phyloP scores from a whole-genome alignment of 2,113 vertebrate species.

The Hydrolagus affinis region DNA sequence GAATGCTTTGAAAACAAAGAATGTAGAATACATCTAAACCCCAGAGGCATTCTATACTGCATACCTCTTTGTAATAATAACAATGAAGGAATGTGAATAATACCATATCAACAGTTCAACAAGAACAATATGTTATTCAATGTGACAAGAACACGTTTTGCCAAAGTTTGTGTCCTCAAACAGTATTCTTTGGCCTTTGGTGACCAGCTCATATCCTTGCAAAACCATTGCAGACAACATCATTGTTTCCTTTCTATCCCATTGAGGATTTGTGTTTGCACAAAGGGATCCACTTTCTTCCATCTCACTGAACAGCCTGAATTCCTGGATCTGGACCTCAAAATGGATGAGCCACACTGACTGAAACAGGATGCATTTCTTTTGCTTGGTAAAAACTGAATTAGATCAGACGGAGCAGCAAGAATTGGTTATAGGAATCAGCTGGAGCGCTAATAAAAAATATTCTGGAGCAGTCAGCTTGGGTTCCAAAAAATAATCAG shows the following conservation, averaged over 20 bases:
- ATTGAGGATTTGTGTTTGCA: neutral
- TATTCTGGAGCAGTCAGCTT: neutral
- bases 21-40: too few species aligned
- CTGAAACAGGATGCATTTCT: neutral
- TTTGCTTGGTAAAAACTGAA: neutral
- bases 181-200: neutral
- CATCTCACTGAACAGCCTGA: too few species aligned
- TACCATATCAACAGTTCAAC: neutral
- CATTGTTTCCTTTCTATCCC: neutral
- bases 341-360: neutral
- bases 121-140: neutral
- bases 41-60: too few species aligned
- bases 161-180: neutral
- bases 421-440: too few species aligned
- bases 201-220: neutral
- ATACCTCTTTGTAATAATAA: too few species aligned
- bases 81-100: neutral
- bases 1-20: too few species aligned
- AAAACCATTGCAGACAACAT: neutral
- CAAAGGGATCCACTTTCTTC: neutral
- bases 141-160: neutral
- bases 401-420: too few species aligned
- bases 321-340: neutral
- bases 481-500: neutral
- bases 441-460: neutral